Percentiles rank a stretch among this genome's conserved stretches.
Conservation (phyloP, 2,888 invertebrate species). For the Acrobasis suavella region DNA sequence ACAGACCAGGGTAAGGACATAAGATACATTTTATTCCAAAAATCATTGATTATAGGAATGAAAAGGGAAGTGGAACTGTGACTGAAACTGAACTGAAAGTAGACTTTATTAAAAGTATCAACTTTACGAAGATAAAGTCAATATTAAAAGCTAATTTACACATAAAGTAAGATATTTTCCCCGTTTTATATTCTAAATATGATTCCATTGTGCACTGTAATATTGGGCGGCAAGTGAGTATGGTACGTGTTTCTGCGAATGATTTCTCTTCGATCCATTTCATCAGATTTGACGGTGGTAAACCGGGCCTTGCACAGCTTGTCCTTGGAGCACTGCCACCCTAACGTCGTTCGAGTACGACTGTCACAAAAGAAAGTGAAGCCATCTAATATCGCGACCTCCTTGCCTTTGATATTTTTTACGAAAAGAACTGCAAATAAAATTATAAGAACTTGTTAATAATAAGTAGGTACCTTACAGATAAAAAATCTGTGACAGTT, state of each 20-base stretch:
- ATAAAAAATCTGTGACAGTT: too few species aligned
- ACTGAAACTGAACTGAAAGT: too few species aligned
- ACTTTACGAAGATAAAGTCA: too few species aligned
- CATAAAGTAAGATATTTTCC: background rate
- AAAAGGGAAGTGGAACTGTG: too few species aligned
- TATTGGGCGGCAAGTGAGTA: constrained; percentile 29
- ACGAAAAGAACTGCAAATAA: background rate
- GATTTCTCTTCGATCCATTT: background rate
- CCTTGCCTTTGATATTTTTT: background rate
- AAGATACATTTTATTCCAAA: too few species aligned
- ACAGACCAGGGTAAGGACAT: too few species aligned
- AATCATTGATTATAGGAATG: too few species aligned
- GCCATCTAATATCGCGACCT: background rate
- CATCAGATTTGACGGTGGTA: background rate
- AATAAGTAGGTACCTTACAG: too few species aligned
- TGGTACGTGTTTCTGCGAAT: constrained; percentile 17
- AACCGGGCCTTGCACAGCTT: constrained; percentile 27
- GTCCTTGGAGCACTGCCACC: background rate
- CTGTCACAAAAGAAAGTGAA: background rate
- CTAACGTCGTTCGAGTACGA: background rate
- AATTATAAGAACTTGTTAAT: background rate
- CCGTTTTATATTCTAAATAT: background rate
- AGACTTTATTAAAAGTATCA: too few species aligned
- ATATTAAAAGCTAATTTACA: too few species aligned
- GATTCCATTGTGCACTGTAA: background rate